A percentile compares a stretch with the other conserved stretches of the same genome.
Evolutionary conservation across 2,888 invertebrate genomes (phyloP).

Genomic region (Parnassius glacialis): DNA sequence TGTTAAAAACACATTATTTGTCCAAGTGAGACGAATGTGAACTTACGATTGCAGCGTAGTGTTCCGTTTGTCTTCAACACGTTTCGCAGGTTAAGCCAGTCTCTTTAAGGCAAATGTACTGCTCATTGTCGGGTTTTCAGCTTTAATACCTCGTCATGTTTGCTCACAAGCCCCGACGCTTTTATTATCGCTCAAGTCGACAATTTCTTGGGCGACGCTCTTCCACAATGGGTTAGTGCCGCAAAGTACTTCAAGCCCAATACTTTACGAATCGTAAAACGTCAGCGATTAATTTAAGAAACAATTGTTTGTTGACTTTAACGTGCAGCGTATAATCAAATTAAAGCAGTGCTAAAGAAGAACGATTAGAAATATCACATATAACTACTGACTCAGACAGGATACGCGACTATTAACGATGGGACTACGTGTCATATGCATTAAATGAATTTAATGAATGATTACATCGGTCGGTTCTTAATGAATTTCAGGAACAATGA

Average conservation of each 20-base stretch:
- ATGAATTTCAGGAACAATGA: slow-evolving; percentile 59
- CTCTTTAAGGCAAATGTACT: slow-evolving; percentile 68
- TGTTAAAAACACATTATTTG: slow-evolving; percentile 81
- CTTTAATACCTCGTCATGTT: slow-evolving; percentile 62
- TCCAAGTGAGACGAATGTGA: slow-evolving; percentile 77
- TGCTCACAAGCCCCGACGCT: slow-evolving; percentile 55
- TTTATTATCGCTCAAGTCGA: slow-evolving; percentile 57
- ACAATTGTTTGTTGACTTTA: slow-evolving; percentile 41
- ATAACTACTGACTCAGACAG: slow-evolving; percentile 20
- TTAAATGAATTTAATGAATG: slow-evolving; percentile 17
- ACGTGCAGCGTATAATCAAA: slow-evolving; percentile 15
- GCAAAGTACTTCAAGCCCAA: slow-evolving; percentile 41
- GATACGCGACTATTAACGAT: neutral
- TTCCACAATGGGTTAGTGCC: slow-evolving; percentile 52
- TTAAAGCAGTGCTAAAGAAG: neutral
- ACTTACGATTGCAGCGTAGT: slow-evolving; percentile 67
- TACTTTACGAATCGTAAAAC: slow-evolving; percentile 63
- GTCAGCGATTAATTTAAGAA: slow-evolving; percentile 50
- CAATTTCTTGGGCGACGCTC: slow-evolving; percentile 44
- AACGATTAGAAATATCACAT: slow-evolving; percentile 8
- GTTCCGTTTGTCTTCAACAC: slow-evolving; percentile 74
- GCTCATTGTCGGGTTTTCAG: slow-evolving; percentile 71
- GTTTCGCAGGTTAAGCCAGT: slow-evolving; percentile 62
- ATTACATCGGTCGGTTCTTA: slow-evolving; percentile 11
- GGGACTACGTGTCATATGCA: slow-evolving; percentile 5